Evolutionary conservation across 2,888 invertebrate species (phyloP).

Genomic region (Rhodophaea formosa): DNA sequence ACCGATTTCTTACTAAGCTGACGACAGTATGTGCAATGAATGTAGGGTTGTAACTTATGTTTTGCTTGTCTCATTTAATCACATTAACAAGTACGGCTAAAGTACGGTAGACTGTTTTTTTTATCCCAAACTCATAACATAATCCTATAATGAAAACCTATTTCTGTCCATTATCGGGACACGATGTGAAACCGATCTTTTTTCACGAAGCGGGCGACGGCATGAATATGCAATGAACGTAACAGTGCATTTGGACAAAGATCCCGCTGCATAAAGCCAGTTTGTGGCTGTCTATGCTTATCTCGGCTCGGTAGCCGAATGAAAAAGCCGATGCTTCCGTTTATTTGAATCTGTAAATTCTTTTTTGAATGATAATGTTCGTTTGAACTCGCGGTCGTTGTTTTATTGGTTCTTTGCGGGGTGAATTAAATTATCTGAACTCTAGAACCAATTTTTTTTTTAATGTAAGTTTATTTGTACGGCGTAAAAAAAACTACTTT

Average conservation of each 20-base stretch:
- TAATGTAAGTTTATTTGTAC: no score
- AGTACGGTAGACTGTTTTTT: background rate
- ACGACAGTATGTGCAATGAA: no score
- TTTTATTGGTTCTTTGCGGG: no score
- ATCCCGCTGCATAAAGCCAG: constrained; percentile 33
- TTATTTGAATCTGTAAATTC: constrained; percentile 14
- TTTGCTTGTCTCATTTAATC: no score
- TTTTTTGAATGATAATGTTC: background rate
- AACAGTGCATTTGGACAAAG: constrained; percentile 41
- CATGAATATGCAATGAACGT: constrained; percentile 55
- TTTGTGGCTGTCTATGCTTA: constrained; percentile 26
- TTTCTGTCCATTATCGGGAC: background rate
- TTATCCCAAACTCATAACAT: background rate
- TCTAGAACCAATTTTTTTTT: no score
- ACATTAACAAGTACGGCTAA: background rate
- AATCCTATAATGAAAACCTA: background rate
- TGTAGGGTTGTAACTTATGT: no score
- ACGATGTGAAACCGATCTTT: constrained; percentile 20
- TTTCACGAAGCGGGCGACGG: constrained; percentile 31
- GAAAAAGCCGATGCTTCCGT: constrained; percentile 11
- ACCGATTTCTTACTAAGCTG: no score
- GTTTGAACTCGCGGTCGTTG: background rate
- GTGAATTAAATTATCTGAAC: no score
- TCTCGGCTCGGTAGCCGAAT: constrained; percentile 28
- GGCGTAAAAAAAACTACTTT: no score